phyloP scores from a whole-genome alignment of 2,113 vertebrate species.

The Stigmatopora argus region DNA sequence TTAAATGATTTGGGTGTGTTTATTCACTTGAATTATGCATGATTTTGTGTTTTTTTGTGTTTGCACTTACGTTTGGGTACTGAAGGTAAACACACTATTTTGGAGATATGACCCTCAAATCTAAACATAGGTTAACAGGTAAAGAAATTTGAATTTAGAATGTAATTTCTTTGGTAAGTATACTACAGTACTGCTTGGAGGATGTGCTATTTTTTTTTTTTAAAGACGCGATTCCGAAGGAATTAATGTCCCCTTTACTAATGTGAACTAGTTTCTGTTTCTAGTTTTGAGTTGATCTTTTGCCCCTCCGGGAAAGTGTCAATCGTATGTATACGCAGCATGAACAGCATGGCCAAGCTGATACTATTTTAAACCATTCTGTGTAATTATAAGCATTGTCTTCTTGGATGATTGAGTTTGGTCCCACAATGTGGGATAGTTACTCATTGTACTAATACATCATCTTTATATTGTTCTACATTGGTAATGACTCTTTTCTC shows the following conservation, averaged over 20 bases:
- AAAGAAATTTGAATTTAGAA: not conserved
- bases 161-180: too few species aligned
- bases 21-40: not conserved
- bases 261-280: constrained; percentile 46
- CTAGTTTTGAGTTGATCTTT: constrained; percentile 12
- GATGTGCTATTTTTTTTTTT: too few species aligned
- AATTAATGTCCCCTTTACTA: not conserved
- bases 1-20: not conserved
- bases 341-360: not conserved
- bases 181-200: too few species aligned
- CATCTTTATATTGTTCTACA: not conserved
- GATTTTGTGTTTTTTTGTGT: not conserved
- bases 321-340: too few species aligned
- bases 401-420: not conserved
- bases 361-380: not conserved
- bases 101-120: not conserved
- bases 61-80: not conserved
- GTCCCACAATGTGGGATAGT: not conserved
- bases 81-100: not conserved
- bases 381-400: not conserved
- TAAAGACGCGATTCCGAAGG: constrained; percentile 11
- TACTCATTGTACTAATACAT: not conserved
- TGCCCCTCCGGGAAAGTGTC: constrained; percentile 33
- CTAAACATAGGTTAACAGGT: not conserved
- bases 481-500: not conserved